Percentiles rank a stretch among this genome's conserved stretches.
Conservation (phyloP, 1,140 invertebrate species). For the Luehdorfia chinensis region DNA sequence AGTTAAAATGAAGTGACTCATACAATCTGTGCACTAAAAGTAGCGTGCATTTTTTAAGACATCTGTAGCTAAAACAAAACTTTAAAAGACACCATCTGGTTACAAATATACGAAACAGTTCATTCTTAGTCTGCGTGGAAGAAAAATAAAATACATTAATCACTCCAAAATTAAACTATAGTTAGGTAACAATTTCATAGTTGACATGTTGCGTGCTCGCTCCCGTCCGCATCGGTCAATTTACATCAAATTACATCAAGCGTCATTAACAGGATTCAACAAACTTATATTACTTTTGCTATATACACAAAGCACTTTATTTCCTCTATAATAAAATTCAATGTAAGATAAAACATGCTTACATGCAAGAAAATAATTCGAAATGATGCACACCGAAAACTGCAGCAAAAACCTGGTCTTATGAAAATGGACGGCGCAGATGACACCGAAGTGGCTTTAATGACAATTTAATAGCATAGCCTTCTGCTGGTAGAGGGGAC, state of each 20-base stretch:
- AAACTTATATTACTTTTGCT: slow-evolving; percentile 30
- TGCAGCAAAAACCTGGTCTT: slow-evolving; percentile 65
- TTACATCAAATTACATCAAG: slow-evolving; percentile 70
- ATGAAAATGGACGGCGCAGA: slow-evolving; percentile 66
- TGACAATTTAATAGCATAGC: slow-evolving; percentile 73
- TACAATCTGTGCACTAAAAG: too few species aligned
- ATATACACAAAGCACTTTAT: slow-evolving; percentile 6
- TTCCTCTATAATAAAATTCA: background rate
- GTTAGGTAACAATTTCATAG: slow-evolving; percentile 70
- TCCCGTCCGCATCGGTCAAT: slow-evolving; percentile 58
- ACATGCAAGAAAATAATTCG: too few species aligned
- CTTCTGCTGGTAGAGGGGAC: slow-evolving; percentile 57
- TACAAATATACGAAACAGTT: too few species aligned
- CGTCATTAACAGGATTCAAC: slow-evolving; percentile 62
- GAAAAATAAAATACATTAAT: too few species aligned
- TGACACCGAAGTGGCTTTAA: slow-evolving; percentile 71
- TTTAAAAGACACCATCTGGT: slow-evolving; percentile 13
- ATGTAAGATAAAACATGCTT: too few species aligned
- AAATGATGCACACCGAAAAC: slow-evolving; percentile 44
- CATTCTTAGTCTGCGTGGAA: too few species aligned
- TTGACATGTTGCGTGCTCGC: slow-evolving; percentile 70
- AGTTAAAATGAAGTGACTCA: too few species aligned
- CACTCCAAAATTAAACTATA: slow-evolving; percentile 64
- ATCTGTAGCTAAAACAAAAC: slow-evolving; percentile 22
- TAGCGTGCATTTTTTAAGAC: too few species aligned